These are phyloP conservation scores for Carabus problematicus DNA, from an alignment of 2,888 invertebrate genomes.

Conservation along the genomic window DNA sequence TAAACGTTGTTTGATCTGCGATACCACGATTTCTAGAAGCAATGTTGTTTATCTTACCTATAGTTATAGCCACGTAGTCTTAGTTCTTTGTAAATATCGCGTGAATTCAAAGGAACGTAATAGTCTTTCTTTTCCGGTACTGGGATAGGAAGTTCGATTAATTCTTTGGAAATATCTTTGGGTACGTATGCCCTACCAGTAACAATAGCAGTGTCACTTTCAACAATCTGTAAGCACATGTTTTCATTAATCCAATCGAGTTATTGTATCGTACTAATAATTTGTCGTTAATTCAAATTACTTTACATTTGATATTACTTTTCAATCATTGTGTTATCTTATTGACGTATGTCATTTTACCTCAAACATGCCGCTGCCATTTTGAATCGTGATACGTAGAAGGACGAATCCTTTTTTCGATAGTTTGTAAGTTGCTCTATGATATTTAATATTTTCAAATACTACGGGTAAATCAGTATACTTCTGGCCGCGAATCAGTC, in stretches of 20 bases:
- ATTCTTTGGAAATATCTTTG: slow-evolving; percentile 63
- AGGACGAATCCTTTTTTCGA: slow-evolving; percentile 54
- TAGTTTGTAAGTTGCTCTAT: slow-evolving; percentile 65
- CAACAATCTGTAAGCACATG: slow-evolving; percentile 64
- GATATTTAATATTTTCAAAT: slow-evolving; percentile 67
- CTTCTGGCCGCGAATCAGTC: slow-evolving; percentile 55
- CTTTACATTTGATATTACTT: too few species aligned
- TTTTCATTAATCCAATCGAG: slow-evolving; percentile 3
- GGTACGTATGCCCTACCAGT: slow-evolving; percentile 69
- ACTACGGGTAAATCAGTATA: slow-evolving; percentile 62
- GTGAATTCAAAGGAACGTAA: slow-evolving; percentile 62
- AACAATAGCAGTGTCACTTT: slow-evolving; percentile 71
- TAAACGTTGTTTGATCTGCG: neutral
- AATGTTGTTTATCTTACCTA: too few species aligned
- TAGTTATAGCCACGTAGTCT: slow-evolving; percentile 72
- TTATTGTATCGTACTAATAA: too few species aligned
- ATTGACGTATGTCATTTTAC: too few species aligned
- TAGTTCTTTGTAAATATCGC: slow-evolving; percentile 73
- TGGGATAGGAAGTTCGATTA: slow-evolving; percentile 58
- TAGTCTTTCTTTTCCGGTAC: slow-evolving; percentile 51
- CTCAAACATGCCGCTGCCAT: slow-evolving; percentile 52
- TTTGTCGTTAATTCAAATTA: too few species aligned
- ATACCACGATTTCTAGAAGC: too few species aligned
- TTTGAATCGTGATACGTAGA: slow-evolving; percentile 50
- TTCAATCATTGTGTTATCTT: too few species aligned